Evolutionary conservation across 2,797 vertebrate species (phyloP).

Genomic region (Varecia variegata): DNA sequence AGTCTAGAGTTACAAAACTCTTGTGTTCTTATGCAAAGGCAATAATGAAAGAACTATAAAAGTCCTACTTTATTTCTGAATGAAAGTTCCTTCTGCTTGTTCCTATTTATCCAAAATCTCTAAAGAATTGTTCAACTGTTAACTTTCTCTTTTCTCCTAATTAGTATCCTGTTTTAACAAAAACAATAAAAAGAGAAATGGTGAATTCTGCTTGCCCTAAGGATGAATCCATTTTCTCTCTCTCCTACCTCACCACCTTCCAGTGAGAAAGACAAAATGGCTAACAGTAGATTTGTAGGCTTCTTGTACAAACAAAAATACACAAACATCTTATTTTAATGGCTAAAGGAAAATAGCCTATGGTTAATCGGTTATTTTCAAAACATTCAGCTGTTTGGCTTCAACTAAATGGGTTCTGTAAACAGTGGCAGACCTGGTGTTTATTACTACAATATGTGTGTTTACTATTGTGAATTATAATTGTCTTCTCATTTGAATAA

Average conservation of each 20-base stretch:
- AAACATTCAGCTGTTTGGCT: background rate
- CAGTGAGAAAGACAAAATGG: background rate
- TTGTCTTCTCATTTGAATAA: slow-evolving; percentile 31
- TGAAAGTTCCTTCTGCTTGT: background rate
- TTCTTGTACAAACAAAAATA: background rate
- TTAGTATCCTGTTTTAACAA: slow-evolving; percentile 15
- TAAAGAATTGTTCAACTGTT: background rate
- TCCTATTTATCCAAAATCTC: background rate
- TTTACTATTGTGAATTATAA: slow-evolving; percentile 31
- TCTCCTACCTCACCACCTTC: background rate
- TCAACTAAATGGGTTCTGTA: background rate
- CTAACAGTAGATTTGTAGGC: background rate
- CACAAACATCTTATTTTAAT: background rate
- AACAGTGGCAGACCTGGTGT: background rate
- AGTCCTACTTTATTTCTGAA: background rate
- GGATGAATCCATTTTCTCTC: background rate
- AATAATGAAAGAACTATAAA: background rate
- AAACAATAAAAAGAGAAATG: background rate
- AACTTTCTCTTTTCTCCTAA: slow-evolving; percentile 26
- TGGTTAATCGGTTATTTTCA: background rate
- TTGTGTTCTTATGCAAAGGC: slow-evolving; percentile 36
- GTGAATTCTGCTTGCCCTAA: background rate
- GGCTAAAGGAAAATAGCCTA: slow-evolving; percentile 5
- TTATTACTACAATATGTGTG: background rate
- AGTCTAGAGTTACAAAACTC: background rate